Conservation (phyloP, 1,140 invertebrate genomes). For the Aphaenogaster rudis region DNA sequence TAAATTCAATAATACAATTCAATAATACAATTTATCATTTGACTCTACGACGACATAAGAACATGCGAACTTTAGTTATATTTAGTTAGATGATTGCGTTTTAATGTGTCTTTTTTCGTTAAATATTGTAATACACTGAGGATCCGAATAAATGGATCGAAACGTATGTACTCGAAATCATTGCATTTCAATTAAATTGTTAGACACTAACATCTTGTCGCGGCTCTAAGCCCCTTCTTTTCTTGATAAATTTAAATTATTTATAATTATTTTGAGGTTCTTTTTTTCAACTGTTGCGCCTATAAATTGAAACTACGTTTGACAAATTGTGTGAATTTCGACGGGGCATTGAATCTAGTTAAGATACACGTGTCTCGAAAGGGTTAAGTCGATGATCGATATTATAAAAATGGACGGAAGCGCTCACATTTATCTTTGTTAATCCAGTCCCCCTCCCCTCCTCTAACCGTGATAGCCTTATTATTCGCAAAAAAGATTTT, state of each 20-base stretch:
- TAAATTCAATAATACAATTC: background rate
- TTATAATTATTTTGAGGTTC: background rate
- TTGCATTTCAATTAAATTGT: too few species aligned
- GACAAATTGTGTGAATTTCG: background rate
- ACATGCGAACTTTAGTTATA: too few species aligned
- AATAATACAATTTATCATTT: too few species aligned
- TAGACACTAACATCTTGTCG: too few species aligned
- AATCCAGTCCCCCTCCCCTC: slow-evolving; percentile 1
- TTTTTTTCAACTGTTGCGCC: background rate
- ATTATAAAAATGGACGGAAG: slow-evolving; percentile 27
- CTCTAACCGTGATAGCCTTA: slow-evolving; percentile 27
- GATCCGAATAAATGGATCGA: too few species aligned
- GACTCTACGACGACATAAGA: too few species aligned
- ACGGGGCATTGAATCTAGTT: slow-evolving; percentile 1
- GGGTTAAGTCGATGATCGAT: slow-evolving; percentile 26
- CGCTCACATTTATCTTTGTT: slow-evolving; percentile 25
- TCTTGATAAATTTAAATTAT: background rate
- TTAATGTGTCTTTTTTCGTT: too few species aligned
- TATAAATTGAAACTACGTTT: background rate
- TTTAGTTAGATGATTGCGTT: too few species aligned
- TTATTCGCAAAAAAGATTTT: slow-evolving; percentile 61
- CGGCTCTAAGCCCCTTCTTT: too few species aligned
- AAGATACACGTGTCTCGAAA: slow-evolving; percentile 36
- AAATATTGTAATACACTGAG: too few species aligned
- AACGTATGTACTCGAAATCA: too few species aligned